phyloP scores from a whole-genome alignment of 2,113 vertebrate species.

The pig (Sus scrofa) region DNA sequence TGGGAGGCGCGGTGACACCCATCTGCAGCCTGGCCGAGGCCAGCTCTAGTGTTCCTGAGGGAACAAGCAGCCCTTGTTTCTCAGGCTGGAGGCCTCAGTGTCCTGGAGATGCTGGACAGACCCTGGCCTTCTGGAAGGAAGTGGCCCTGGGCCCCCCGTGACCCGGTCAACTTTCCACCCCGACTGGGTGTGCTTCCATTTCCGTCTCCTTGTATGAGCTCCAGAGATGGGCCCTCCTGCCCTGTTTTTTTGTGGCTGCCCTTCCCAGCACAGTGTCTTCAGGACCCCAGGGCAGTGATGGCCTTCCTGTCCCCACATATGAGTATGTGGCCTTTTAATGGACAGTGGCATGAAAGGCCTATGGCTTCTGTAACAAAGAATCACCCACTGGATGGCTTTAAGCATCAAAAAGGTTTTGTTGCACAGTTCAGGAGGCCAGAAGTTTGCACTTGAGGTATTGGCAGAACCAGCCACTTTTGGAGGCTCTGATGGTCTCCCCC shows the following conservation, averaged over 20 bases:
- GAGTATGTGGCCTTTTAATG: accelerated
- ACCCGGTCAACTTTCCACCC: neutral
- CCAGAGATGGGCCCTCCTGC: neutral
- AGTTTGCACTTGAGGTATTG: accelerated
- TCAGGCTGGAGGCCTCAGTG: neutral
- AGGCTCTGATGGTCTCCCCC: too few species aligned
- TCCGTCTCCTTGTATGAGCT: neutral
- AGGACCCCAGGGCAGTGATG: accelerated
- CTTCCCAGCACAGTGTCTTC: neutral
- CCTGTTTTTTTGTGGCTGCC: accelerated
- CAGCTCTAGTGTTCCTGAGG: accelerated
- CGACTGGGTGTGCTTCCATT: accelerated
- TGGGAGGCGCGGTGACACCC: too few species aligned
- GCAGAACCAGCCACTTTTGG: neutral
- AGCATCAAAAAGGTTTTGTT: accelerated
- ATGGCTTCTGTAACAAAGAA: neutral
- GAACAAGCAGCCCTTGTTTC: neutral
- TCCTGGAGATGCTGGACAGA: neutral
- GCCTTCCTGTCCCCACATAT: too few species aligned
- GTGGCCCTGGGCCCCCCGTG: neutral
- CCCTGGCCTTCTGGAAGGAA: neutral
- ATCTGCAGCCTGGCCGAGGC: accelerated
- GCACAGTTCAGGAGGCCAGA: neutral
- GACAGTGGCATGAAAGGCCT: neutral
- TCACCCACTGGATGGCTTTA: accelerated